Evolutionary conservation across 2,797 vertebrate species (phyloP).

Genomic region (Vipera ursinii): DNA sequence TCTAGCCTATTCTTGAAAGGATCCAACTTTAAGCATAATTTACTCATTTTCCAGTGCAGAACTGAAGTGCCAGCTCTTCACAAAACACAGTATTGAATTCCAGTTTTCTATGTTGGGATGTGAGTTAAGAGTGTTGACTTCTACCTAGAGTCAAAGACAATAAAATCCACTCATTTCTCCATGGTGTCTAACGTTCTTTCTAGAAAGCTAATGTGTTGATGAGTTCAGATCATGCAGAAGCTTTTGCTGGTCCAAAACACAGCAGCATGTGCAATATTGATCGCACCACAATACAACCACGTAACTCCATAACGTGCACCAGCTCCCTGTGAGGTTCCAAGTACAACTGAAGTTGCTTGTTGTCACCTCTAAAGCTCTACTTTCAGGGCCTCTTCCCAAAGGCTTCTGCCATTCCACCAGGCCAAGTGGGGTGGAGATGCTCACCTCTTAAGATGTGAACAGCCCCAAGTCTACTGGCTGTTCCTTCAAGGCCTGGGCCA

Average conservation of each 20-base stretch:
- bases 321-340: background rate
- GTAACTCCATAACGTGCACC: background rate
- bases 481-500: background rate
- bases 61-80: background rate
- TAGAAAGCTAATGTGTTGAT: background rate
- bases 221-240: background rate
- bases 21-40: background rate
- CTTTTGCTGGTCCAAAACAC: background rate
- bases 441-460: background rate
- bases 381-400: background rate
- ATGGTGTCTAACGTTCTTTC: background rate
- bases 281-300: background rate
- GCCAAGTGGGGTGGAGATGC: background rate
- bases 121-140: background rate
- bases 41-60: background rate
- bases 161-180: background rate
- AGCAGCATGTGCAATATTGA: background rate
- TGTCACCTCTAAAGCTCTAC: background rate
- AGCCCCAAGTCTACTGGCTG: background rate
- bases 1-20: too few species aligned
- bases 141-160: background rate
- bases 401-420: background rate
- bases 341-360: background rate
- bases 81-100: background rate
- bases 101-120: background rate